Percentiles rank a stretch among this genome's conserved stretches.
phyloP scores from a whole-genome alignment of 2,797 vertebrate species.

The Melanotaenia nigrans region DNA sequence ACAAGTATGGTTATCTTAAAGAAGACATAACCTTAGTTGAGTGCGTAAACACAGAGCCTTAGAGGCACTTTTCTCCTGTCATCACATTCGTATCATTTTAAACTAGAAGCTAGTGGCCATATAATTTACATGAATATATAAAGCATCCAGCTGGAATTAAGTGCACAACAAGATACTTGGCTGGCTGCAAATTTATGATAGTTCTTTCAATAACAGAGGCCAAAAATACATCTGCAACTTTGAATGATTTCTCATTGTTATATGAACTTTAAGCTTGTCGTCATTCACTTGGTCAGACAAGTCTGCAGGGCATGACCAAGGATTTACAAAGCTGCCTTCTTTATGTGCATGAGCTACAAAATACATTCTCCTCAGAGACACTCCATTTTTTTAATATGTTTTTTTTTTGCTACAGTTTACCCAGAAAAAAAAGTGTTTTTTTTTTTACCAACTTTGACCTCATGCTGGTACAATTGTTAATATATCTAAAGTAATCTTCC shows the following conservation, averaged over 20 bases:
- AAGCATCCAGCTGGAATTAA: not conserved
- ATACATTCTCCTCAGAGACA: no score
- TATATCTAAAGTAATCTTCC: no score
- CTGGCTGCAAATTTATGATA: not conserved
- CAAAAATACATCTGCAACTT: not conserved
- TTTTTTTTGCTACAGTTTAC: no score
- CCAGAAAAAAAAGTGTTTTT: no score
- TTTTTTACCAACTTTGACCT: not conserved
- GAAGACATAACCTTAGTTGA: not conserved
- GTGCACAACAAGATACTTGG: not conserved
- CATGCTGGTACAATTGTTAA: not conserved
- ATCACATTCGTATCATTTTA: not conserved
- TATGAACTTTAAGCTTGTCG: not conserved
- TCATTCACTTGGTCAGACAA: not conserved
- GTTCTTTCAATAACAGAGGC: not conserved
- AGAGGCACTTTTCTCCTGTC: no score
- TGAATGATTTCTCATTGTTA: not conserved
- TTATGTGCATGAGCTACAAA: not conserved
- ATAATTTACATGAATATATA: not conserved
- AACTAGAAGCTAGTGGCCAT: not conserved
- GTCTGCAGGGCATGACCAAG: not conserved
- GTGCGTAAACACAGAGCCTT: not conserved
- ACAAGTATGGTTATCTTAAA: not conserved
- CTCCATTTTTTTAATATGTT: no score
- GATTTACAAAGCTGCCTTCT: not conserved